phyloP scores from a whole-genome alignment of 1,140 invertebrate species.

The Pinna nobilis region DNA sequence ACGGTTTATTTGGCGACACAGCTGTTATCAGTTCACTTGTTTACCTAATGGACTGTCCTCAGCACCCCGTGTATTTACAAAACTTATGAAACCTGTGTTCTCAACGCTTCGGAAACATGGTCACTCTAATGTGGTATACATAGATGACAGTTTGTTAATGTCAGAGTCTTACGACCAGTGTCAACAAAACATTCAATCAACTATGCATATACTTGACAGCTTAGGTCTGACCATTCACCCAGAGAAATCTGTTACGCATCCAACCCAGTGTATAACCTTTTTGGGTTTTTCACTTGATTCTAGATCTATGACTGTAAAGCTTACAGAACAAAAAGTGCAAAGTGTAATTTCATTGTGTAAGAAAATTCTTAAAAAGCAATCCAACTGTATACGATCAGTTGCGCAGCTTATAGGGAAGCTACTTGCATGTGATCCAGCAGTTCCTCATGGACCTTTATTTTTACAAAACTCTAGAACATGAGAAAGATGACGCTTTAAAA shows the following conservation, averaged over 20 bases:
- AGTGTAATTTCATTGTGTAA: neutral
- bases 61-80: conserved; percentile 39
- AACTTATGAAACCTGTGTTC: conserved; percentile 36
- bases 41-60: conserved; percentile 14
- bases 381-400: neutral
- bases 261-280: neutral
- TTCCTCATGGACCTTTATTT: conserved; percentile 15
- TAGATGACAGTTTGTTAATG: conserved; percentile 28
- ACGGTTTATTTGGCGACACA: conserved; percentile 30
- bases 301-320: conserved; percentile 8
- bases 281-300: conserved; percentile 1
- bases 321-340: conserved; percentile 12
- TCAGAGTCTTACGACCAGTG: neutral
- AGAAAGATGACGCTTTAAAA: conserved; percentile 17
- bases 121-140: conserved; percentile 25
- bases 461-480: conserved; percentile 15
- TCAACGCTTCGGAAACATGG: conserved; percentile 14
- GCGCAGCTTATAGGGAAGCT: conserved; percentile 10
- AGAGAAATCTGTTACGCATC: conserved; percentile 9
- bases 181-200: neutral
- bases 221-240: conserved; percentile 7
- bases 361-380: neutral
- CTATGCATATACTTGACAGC: neutral
- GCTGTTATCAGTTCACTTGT: conserved; percentile 24
- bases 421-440: conserved; percentile 22